Evolutionary conservation across 2,797 vertebrate species (phyloP).

Genomic region (Myotis myotis): DNA sequence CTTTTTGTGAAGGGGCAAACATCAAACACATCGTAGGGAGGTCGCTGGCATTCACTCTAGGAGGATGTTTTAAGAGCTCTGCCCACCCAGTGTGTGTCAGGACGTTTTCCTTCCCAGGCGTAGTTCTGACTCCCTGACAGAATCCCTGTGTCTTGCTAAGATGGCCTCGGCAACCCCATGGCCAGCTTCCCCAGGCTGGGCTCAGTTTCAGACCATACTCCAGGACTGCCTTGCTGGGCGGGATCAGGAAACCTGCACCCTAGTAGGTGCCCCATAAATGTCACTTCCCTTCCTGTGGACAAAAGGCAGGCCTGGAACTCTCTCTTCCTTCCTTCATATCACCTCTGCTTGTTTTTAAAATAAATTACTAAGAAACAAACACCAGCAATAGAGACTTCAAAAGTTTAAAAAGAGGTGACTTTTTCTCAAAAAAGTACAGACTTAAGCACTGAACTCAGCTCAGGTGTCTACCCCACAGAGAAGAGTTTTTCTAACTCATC

Average conservation of each 20-base stretch:
- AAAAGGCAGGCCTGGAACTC: neutral
- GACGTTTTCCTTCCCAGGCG: neutral
- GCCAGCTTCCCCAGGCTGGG: neutral
- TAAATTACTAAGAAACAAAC: constrained; percentile 30
- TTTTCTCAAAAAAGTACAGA: neutral
- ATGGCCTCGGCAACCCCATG: neutral
- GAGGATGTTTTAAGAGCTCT: neutral
- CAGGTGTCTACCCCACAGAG: neutral
- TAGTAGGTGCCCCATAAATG: neutral
- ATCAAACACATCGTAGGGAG: neutral
- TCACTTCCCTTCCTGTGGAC: neutral
- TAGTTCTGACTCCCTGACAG: neutral
- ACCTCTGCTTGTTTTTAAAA: constrained; percentile 44
- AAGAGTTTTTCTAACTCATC: neutral
- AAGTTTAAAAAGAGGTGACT: neutral
- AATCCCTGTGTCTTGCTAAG: neutral
- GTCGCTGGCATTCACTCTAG: neutral
- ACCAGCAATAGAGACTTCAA: neutral
- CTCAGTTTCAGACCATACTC: neutral
- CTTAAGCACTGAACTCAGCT: constrained; percentile 19
- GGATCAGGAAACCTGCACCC: neutral
- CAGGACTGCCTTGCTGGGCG: neutral
- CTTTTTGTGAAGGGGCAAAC: neutral
- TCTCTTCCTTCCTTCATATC: neutral
- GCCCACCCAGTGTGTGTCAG: neutral